Evolutionary conservation across 2,888 invertebrate species (phyloP), one percentile per base, ranked within the genome.

Genomic region (Pammene fasciana): DNA sequence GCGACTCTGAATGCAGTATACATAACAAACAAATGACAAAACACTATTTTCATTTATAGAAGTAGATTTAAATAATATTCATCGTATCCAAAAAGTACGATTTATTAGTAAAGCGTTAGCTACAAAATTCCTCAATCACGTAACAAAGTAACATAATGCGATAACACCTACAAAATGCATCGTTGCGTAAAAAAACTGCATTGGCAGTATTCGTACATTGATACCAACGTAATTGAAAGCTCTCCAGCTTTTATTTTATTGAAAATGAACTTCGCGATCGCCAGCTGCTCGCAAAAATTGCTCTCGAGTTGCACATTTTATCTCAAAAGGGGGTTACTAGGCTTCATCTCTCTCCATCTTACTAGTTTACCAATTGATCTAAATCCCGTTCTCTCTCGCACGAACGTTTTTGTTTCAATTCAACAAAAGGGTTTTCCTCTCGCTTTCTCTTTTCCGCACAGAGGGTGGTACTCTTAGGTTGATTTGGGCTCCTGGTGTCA

Each of bases 221-320:
- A 64, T 41, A 52, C 59, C 52, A n/a, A n/a, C 67, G 71, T 73
- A 75, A 76, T 74, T 68, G 68, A 73, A 75, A 73, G 61, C 71
- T 65, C 70, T 71, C 61, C 70, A 80, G 75, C 74, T 79, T 76
- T 79, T 77, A 82, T 82, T 82, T 82, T 81, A 83, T 84, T 81
- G 81, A 85, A 85, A 86, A 85, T 79, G 76, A 81, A 81, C 77
- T 79, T 80, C 70, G 70, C 72, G 70, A 73, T 76, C 74, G 75
- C 74, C 83, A 84, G 83, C 80, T 85, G 85, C 79, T 81, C 75
- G 76, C 76, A 77, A 74, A 81, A 80, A 77, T 79, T 79, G 74
- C 78, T 75, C 79, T 79, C 74, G 74, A 76, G 78, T 81, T 82
- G 81, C 82, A 80, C 82, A 78, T 83, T 83, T 81, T 74, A 78